Percentiles rank a stretch among this genome's conserved stretches.
These are phyloP conservation scores for Chloromyia formosa DNA, from an alignment of 2,888 invertebrate genomes.

Conservation along the genomic window DNA sequence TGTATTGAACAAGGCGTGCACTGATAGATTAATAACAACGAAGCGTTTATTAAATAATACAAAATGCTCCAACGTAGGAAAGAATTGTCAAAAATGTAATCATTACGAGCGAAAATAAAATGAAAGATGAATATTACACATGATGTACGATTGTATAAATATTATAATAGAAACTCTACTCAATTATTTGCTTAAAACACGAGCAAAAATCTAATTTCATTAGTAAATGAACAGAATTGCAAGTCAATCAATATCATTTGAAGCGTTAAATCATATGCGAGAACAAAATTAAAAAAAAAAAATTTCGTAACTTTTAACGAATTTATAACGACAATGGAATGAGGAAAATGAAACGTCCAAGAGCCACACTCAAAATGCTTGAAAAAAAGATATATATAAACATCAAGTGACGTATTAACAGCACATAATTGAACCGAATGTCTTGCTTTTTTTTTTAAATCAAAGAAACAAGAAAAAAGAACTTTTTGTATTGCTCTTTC, in stretches of 20 bases:
- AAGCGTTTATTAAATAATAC: no score
- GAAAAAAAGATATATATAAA: slow-evolving; percentile 36
- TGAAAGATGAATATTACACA: neutral
- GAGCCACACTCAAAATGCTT: slow-evolving; percentile 7
- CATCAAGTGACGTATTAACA: slow-evolving; percentile 23
- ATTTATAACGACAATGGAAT: no score
- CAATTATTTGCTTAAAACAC: neutral
- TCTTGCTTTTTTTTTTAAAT: neutral
- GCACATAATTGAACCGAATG: neutral
- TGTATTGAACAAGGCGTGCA: no score
- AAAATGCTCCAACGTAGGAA: no score
- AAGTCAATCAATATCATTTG: slow-evolving; percentile 44
- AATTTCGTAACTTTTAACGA: slow-evolving; percentile 4
- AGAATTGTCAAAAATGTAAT: no score
- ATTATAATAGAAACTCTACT: neutral
- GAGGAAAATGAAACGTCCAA: slow-evolving; percentile 9
- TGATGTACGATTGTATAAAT: neutral
- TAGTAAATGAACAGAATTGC: slow-evolving; percentile 39
- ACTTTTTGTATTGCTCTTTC: no score
- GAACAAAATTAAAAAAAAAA: slow-evolving; percentile 16
- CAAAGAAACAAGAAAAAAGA: no score
- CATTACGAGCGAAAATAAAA: neutral
- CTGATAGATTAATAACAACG: no score
- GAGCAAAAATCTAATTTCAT: neutral
- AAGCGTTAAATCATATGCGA: slow-evolving; percentile 29